Conservation (phyloP, 2,797 vertebrate genomes). For the Xenops minutus region DNA sequence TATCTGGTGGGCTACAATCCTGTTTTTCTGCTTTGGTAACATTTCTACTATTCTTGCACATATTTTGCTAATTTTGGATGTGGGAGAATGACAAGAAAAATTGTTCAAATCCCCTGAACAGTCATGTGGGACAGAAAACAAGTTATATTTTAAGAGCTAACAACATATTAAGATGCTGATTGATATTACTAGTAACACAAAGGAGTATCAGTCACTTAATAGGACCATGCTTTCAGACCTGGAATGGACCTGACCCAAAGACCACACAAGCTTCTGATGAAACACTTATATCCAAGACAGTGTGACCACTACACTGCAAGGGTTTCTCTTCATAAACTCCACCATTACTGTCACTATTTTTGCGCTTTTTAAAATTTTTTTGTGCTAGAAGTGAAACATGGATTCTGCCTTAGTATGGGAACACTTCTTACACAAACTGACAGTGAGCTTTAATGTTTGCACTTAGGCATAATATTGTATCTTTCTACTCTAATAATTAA, state of each 20-base stretch:
- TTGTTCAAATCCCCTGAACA: not conserved
- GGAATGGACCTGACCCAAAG: not conserved
- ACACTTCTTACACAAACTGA: not conserved
- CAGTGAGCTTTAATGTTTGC: not conserved
- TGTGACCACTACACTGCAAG: not conserved
- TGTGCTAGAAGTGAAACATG: not conserved
- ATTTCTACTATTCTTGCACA: not conserved
- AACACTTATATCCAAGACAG: not conserved
- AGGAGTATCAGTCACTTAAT: not conserved
- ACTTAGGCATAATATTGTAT: not conserved
- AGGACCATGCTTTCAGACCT: not conserved
- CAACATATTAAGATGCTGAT: not conserved
- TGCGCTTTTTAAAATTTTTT: not conserved
- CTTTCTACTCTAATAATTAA: conserved; percentile 56
- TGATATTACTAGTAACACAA: not conserved
- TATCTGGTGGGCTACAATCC: not conserved
- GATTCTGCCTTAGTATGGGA: not conserved
- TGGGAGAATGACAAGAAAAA: not conserved
- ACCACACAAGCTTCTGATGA: not conserved
- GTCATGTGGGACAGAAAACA: not conserved
- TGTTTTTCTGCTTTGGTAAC: not conserved
- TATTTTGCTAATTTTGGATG: not conserved
- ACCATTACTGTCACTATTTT: not conserved
- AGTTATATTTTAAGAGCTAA: not conserved
- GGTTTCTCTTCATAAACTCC: not conserved